Conservation (phyloP, 2,888 invertebrate species). For the Pollenia griseotomentosa region DNA sequence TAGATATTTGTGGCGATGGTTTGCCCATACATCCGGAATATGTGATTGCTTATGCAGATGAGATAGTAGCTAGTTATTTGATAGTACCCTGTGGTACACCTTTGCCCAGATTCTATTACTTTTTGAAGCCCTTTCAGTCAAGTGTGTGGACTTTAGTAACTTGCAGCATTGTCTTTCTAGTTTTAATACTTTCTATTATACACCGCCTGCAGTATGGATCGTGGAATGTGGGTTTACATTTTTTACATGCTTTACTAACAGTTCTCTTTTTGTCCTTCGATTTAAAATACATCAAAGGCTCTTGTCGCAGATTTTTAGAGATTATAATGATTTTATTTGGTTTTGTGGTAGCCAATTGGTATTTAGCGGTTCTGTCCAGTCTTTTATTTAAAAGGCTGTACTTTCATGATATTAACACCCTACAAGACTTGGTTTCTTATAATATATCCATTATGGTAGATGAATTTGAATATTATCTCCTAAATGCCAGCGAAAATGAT, state of each 20-base stretch:
- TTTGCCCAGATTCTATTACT: conserved; percentile 48
- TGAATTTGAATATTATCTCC: conserved; percentile 24
- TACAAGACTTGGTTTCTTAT: conserved; percentile 41
- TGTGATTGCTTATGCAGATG: conserved; percentile 20
- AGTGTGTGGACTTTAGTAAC: conserved; percentile 25
- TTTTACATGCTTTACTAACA: conserved; percentile 32
- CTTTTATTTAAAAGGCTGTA: conserved; percentile 42
- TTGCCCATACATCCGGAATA: conserved; percentile 3
- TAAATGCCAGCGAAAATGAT: conserved; percentile 24
- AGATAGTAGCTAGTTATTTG: conserved; percentile 33
- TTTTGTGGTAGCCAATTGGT: conserved; percentile 67
- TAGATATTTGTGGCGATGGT: conserved; percentile 69
- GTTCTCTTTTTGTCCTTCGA: conserved; percentile 39
- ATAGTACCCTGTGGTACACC: conserved; percentile 58
- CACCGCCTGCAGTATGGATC: conserved; percentile 44
- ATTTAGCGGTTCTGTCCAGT: conserved; percentile 60
- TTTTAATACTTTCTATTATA: conserved; percentile 23
- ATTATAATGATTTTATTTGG: conserved; percentile 47
- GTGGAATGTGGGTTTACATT: conserved; percentile 47
- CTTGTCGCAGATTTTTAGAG: conserved; percentile 39
- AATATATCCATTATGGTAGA: conserved; percentile 61
- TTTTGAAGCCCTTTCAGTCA: conserved; percentile 57
- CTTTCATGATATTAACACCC: conserved; percentile 3
- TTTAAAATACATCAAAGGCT: conserved; percentile 6
- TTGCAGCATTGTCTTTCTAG: conserved; percentile 21